These are phyloP conservation scores for Leptura quadrifasciata DNA, from an alignment of 2,888 invertebrate species.

Conservation along the genomic window DNA sequence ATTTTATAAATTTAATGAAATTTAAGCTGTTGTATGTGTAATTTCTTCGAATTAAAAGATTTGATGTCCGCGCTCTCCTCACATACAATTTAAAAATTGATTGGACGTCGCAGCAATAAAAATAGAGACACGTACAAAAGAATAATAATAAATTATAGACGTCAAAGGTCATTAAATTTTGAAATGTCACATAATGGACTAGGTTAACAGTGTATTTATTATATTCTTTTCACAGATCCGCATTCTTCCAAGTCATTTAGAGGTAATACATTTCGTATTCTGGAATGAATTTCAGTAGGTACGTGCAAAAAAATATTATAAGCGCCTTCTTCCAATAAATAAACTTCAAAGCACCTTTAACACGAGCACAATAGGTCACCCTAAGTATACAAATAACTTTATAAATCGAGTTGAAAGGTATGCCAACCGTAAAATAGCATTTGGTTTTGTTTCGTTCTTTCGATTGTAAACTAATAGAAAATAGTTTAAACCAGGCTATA, in stretches of 20 bases:
- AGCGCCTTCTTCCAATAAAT: constrained; percentile 58
- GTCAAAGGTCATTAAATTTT: constrained; percentile 42
- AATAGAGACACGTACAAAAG: constrained; percentile 32
- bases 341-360: constrained; percentile 52
- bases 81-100: background rate
- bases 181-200: constrained; percentile 42
- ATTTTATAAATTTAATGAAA: no score
- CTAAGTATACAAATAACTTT: constrained; percentile 50
- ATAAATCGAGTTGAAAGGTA: constrained; percentile 59
- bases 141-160: constrained; percentile 28
- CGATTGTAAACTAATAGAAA: constrained; percentile 53
- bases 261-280: constrained; percentile 54
- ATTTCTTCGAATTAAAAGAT: background rate
- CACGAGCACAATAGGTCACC: constrained; percentile 47
- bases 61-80: background rate
- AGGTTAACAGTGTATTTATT: constrained; percentile 34
- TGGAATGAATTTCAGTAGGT: constrained; percentile 45
- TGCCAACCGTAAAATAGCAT: constrained; percentile 66
- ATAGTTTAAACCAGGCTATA: constrained; percentile 48
- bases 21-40: no score
- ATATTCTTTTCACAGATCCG: constrained; percentile 34
- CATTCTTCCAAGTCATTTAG: constrained; percentile 53
- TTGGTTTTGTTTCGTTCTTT: constrained; percentile 44
- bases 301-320: constrained; percentile 52
- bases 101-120: constrained; percentile 17